These are phyloP conservation scores for Arion vulgaris DNA, from an alignment of 1,140 invertebrate genomes.

Conservation along the genomic window DNA sequence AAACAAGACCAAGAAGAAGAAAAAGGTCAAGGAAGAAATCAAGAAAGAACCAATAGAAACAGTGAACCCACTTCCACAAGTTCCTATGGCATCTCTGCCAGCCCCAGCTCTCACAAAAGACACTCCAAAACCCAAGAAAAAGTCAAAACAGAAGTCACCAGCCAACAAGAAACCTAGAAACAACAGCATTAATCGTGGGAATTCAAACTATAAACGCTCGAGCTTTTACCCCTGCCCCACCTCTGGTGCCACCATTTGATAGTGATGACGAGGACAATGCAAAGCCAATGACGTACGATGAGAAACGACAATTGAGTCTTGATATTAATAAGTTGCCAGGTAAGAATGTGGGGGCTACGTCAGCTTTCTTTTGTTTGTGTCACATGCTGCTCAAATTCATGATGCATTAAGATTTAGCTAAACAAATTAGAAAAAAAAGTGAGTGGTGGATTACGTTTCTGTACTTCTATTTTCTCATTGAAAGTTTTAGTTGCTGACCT, in stretches of 20 bases:
- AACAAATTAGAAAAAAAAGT: too few species aligned
- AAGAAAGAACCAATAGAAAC: constrained; percentile 60
- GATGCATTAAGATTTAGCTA: too few species aligned
- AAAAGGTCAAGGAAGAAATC: constrained; percentile 60
- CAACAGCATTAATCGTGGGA: constrained; percentile 46
- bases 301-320: constrained; percentile 97
- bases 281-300: constrained; percentile 99
- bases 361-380: too few species aligned
- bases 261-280: constrained; percentile 88
- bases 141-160: constrained; percentile 62
- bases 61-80: constrained; percentile 49
- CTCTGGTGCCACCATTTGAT: constrained; percentile 58
- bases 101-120: constrained; percentile 57
- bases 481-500: too few species aligned
- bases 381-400: too few species aligned
- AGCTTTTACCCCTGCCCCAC: constrained; percentile 36
- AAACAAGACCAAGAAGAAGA: constrained; percentile 70
- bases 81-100: constrained; percentile 56
- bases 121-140: constrained; percentile 64
- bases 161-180: constrained; percentile 57
- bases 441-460: too few species aligned
- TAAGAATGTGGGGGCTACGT: too few species aligned
- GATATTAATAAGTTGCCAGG: constrained; percentile 99
- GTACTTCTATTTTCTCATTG: too few species aligned
- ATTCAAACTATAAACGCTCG: constrained; percentile 56